Percentiles rank a stretch among this genome's conserved stretches.
Evolutionary conservation across 2,888 invertebrate species (phyloP).

Genomic region (Leucoptera coffeella): DNA sequence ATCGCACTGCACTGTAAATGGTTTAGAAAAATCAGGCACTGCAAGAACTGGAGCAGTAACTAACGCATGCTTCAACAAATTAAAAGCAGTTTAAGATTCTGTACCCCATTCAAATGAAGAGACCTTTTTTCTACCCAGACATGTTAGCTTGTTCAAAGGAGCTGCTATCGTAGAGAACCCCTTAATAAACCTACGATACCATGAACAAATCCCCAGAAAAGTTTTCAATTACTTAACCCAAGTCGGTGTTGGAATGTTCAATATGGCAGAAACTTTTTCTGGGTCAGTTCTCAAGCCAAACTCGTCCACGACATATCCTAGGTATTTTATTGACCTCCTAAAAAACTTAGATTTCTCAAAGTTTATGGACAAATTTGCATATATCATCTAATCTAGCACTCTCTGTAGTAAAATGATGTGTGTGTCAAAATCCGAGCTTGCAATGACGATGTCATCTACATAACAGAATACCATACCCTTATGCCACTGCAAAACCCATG

Average conservation of each 20-base stretch:
- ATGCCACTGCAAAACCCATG: too few species aligned
- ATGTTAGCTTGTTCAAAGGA: slow-evolving; percentile 5
- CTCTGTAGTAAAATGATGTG: slow-evolving; percentile 4
- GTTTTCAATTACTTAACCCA: slow-evolving; percentile 1
- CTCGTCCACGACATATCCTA: slow-evolving; percentile 15
- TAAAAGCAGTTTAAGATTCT: slow-evolving; percentile 8
- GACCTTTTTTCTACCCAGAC: slow-evolving; percentile 5
- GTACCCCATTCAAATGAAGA: slow-evolving; percentile 8
- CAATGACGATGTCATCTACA: slow-evolving; percentile 9
- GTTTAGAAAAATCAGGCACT: slow-evolving; percentile 2
- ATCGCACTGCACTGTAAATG: slow-evolving; percentile 2
- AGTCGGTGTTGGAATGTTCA: slow-evolving; percentile 9
- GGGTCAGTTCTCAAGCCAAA: slow-evolving; percentile 10
- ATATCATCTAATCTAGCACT: background rate
- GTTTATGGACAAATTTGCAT: slow-evolving; percentile 9
- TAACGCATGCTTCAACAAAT: slow-evolving; percentile 2
- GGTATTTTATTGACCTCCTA: slow-evolving; percentile 9
- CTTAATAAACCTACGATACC: slow-evolving; percentile 10
- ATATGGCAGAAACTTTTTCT: slow-evolving; percentile 9
- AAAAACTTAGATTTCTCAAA: slow-evolving; percentile 11
- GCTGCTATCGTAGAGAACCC: slow-evolving; percentile 9
- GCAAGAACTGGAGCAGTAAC: slow-evolving; percentile 3
- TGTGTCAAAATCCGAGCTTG: slow-evolving; percentile 6
- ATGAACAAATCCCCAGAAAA: slow-evolving; percentile 9
- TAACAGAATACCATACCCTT: slow-evolving; percentile 9